phyloP scores from a whole-genome alignment of 2,113 vertebrate species.

The Proterorhinus semilunaris region DNA sequence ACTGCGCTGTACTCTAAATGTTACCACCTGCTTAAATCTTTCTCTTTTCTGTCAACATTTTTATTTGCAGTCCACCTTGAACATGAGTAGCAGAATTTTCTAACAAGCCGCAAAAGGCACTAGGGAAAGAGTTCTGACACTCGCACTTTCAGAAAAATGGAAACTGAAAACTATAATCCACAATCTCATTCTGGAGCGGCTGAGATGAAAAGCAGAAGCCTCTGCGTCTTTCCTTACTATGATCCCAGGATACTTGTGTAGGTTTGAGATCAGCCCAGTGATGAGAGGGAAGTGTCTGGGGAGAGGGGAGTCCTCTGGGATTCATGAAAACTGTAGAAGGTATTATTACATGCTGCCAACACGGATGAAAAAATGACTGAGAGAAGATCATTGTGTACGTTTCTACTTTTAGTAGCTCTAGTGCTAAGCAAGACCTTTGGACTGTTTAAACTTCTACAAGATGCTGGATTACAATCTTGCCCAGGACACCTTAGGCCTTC shows the following conservation, averaged over 20 bases:
- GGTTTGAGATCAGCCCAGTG: conserved; percentile 48
- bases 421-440: too few relatives aligned
- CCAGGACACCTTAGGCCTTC: not conserved
- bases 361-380: conserved; percentile 20
- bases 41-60: too few relatives aligned
- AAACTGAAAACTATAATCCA: conserved; percentile 48
- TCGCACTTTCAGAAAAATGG: conserved; percentile 29
- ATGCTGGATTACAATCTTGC: too few relatives aligned
- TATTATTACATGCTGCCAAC: conserved; percentile 41
- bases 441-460: not conserved
- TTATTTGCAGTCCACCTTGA: too few relatives aligned
- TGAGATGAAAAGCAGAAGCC: conserved; percentile 48
- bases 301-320: conserved; percentile 37
- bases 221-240: conserved; percentile 26
- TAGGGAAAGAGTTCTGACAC: conserved; percentile 23
- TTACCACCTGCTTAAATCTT: too few relatives aligned
- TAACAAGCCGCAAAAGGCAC: not conserved
- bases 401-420: not conserved
- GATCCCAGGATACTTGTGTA: conserved; percentile 47
- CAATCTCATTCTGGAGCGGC: conserved; percentile 45
- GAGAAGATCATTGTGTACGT: conserved; percentile 16
- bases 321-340: conserved; percentile 30
- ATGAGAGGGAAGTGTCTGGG: conserved; percentile 43
- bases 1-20: too few relatives aligned
- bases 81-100: not conserved